These are phyloP conservation scores for Bothrops jararaca DNA, from an alignment of 2,113 vertebrate genomes.

Conservation along the genomic window DNA sequence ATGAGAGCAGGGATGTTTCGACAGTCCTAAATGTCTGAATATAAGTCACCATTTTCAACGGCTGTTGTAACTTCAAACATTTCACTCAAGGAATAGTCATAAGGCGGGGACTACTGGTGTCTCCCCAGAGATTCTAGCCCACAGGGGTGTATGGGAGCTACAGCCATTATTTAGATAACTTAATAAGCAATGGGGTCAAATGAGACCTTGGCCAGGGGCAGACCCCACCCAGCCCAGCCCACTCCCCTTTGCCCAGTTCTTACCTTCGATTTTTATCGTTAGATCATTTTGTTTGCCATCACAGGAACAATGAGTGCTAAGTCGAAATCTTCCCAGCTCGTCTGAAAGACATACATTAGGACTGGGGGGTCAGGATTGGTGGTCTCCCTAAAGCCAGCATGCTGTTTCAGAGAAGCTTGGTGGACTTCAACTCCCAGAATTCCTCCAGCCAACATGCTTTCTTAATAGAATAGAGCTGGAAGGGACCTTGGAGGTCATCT, in stretches of 20 bases:
- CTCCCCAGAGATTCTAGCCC: neutral
- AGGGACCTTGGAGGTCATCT: no score
- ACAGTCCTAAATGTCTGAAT: no score
- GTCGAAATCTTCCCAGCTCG: neutral
- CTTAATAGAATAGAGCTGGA: no score
- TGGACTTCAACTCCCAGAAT: neutral
- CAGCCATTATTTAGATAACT: neutral
- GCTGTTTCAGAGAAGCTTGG: neutral
- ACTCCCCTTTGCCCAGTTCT: neutral
- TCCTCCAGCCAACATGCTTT: neutral
- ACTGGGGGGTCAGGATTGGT: neutral
- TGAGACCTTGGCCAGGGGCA: neutral
- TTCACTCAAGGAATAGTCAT: no score
- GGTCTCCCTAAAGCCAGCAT: neutral
- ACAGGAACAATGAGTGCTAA: neutral
- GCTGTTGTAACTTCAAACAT: no score
- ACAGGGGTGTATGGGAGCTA: no score
- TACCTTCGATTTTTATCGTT: neutral
- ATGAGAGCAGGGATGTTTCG: no score
- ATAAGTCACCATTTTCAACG: no score
- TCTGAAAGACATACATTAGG: neutral
- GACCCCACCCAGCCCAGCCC: no score
- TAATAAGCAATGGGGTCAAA: neutral
- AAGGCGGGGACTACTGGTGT: neutral
- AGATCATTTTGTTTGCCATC: rapidly evolving